Conservation (phyloP, 2,113 vertebrate species). For the Rhinopomastus cyanomelas region DNA sequence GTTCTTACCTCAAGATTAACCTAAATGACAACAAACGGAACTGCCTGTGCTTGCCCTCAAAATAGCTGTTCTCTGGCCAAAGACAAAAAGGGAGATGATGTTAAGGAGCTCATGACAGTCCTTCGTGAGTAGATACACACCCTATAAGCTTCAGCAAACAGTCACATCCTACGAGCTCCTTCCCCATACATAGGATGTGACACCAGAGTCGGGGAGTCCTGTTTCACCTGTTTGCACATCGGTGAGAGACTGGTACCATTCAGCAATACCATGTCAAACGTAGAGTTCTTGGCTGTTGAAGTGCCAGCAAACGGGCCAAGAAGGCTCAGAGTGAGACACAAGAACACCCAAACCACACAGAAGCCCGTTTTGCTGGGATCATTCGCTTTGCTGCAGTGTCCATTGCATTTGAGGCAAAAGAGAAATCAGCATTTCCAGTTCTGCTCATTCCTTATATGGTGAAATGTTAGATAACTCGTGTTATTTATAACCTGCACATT, state of each 20-base stretch:
- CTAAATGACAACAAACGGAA: background rate
- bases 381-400: background rate
- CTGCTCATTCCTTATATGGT: conserved; percentile 58
- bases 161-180: background rate
- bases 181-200: rapidly evolving
- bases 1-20: background rate
- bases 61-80: background rate
- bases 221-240: background rate
- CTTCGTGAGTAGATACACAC: rapidly evolving
- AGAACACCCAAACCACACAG: background rate
- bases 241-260: background rate
- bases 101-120: background rate
- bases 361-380: background rate
- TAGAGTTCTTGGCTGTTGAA: background rate
- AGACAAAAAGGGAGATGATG: background rate
- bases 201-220: background rate
- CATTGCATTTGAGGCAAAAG: conserved; percentile 36
- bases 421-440: conserved; percentile 56
- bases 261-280: background rate
- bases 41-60: background rate
- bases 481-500: conserved; percentile 67
- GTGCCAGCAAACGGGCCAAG: background rate
- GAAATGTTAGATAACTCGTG: conserved; percentile 66
- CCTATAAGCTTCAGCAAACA: background rate
- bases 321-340: background rate